A percentile compares a stretch with the other conserved stretches of the same genome.
phyloP scores from a whole-genome alignment of 2,113 vertebrate genomes.

The Dermatemys mawii region DNA sequence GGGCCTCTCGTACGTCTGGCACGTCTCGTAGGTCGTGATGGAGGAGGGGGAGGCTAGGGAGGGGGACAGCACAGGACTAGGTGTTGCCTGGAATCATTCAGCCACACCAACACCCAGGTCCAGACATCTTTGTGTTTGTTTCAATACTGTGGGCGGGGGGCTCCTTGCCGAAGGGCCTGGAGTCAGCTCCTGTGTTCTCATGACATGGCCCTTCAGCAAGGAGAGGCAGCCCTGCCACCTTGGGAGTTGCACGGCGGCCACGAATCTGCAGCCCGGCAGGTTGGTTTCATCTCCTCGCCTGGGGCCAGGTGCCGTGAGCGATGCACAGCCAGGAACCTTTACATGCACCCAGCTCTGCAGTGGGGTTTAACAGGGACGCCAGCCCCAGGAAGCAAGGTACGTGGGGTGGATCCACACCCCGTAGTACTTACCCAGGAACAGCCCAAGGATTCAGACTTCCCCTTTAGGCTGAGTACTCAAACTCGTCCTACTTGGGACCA shows the following conservation, averaged over 20 bases:
- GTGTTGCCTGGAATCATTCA: background rate
- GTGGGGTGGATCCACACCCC: background rate
- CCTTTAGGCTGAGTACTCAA: background rate
- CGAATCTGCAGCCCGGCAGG: background rate
- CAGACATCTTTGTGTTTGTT: background rate
- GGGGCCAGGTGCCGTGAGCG: background rate
- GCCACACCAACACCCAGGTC: background rate
- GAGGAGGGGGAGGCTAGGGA: conserved; percentile 91
- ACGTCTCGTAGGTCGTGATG: conserved; percentile 98
- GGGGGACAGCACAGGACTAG: background rate
- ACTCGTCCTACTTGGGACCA: background rate
- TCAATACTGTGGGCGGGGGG: background rate
- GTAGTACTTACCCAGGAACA: background rate
- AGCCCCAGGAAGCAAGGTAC: background rate
- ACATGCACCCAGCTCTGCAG: background rate
- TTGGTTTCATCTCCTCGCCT: background rate
- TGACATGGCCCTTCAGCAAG: no score
- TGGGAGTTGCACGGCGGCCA: background rate
- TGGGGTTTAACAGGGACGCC: background rate
- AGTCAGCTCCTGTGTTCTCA: no score
- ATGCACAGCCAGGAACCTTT: background rate
- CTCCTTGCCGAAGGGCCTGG: background rate
- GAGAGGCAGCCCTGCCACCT: background rate
- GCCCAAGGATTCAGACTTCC: background rate
- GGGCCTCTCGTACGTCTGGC: conserved; percentile 96